A percentile compares a stretch with the other conserved stretches of the same genome.
phyloP scores from a whole-genome alignment of 2,888 invertebrate genomes.

The Paralinhomoeus sp. region DNA sequence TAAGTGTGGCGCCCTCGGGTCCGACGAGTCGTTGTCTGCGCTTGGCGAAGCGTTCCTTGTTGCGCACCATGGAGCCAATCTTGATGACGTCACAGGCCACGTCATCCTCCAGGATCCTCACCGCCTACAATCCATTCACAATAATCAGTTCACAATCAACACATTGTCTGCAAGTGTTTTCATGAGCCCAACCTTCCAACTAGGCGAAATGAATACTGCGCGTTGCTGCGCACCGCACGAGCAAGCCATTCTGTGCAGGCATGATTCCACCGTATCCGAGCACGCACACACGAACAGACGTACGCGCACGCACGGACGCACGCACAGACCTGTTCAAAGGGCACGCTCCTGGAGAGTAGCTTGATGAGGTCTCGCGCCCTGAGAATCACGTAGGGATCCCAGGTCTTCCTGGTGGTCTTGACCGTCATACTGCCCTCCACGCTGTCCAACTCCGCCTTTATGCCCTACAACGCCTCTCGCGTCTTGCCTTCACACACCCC shows the following conservation, averaged over 20 bases:
- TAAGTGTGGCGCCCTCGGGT: constrained; percentile 87
- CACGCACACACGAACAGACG: no score
- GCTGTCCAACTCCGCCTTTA: constrained; percentile 68
- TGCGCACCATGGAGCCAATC: constrained; percentile 65
- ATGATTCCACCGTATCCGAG: no score
- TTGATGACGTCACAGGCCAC: constrained; percentile 83
- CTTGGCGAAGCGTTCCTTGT: constrained; percentile 75
- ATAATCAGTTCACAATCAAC: no score
- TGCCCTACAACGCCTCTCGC: constrained; percentile 25
- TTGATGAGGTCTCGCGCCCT: constrained; percentile 90
- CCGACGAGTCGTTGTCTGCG: constrained; percentile 79
- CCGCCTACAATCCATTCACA: constrained; percentile 26
- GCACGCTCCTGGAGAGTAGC: constrained; percentile 75
- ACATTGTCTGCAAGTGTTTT: no score
- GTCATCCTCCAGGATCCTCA: constrained; percentile 48
- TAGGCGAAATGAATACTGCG: no score
- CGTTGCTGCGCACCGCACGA: no score
- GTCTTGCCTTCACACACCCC: neutral
- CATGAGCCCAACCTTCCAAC: no score
- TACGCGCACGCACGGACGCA: no score
- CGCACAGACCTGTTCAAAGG: constrained; percentile 91
- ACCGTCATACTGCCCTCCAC: constrained; percentile 85
- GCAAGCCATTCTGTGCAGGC: no score
- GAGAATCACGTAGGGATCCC: constrained; percentile 89
- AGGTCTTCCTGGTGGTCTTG: constrained; percentile 71